Base-by-base conservation (phyloP, 2,888 invertebrate genomes). In the Conops quadrifasciatus region DNA sequence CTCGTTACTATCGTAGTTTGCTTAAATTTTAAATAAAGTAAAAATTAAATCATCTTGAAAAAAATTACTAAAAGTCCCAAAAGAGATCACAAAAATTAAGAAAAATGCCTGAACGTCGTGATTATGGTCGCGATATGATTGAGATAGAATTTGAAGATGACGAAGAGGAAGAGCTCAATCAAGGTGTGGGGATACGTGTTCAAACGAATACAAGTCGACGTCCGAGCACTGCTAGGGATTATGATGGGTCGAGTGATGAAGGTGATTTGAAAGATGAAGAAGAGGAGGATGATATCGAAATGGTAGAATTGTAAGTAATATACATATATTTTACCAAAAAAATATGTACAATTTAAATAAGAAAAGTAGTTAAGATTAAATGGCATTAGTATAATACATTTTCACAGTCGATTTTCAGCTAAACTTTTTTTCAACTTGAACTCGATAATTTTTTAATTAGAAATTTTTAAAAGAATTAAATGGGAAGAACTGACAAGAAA, bases 61-160 rank as follows among this genome's bases (percentile, higher is more conserved):
- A 53, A 36, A 45, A 58, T 28, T 24, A 70, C 21, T 56, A 49
- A 71, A 68, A 53, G n/a, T 19, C 13, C 45, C 72, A 51, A 2
- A 21, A 47, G 58, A 11, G 45, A 26, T 36, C 2, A 49, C 16
- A 56, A 58, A 21, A 75, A 70, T 66, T 83, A 16, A 53, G 60
- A 21, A 75, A 70, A 70, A 83, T 83, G 83, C 83, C 82, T 70
- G 82, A 80, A 75, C 78, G 78, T 0, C 78, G 79, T 68, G 76
- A 77, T 21, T 77, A 77, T 71, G 78, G 78, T 71, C 80, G 80
- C 26, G 81, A 80, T 69, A 67, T 78, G 19, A 81, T 80, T 49
- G 83, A 81, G 72, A 80, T 83, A 66, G 84, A 82, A 73, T 78
- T 85, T 71, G 84, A 83, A 72, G 83, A 80, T 73, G 83, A 83